These are phyloP conservation scores for Potorous gilbertii DNA, from an alignment of 2,797 vertebrate species.

Conservation along the genomic window DNA sequence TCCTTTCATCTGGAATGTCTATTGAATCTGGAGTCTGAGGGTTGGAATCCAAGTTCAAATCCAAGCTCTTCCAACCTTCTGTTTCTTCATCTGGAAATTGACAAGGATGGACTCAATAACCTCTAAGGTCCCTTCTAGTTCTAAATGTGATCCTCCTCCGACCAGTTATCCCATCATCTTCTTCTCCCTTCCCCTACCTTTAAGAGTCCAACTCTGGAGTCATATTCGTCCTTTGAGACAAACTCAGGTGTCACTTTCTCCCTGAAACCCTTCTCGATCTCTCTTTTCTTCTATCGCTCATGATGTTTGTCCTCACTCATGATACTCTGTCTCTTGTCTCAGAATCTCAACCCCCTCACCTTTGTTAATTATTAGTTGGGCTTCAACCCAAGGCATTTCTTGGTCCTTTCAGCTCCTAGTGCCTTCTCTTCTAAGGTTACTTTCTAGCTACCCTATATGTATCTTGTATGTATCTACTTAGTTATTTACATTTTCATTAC, in stretches of 20 bases:
- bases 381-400: not conserved
- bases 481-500: not conserved
- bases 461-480: too few relatives aligned
- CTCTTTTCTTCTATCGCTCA: not conserved
- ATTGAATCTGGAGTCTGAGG: not conserved
- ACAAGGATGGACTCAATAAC: not conserved
- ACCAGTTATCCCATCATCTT: not conserved
- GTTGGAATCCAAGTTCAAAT: not conserved
- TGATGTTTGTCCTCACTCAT: not conserved
- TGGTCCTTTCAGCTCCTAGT: not conserved
- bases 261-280: not conserved
- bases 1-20: not conserved
- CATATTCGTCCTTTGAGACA: not conserved
- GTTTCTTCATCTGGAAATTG: not conserved
- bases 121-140: not conserved
- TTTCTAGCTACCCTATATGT: too few relatives aligned
- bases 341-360: not conserved
- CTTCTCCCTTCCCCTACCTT: not conserved
- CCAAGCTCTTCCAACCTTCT: not conserved
- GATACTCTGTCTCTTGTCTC: not conserved
- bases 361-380: not conserved
- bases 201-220: not conserved
- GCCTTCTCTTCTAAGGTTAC: not conserved
- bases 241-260: not conserved
- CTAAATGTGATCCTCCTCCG: not conserved